phyloP scores from a whole-genome alignment of 2,113 vertebrate species.

The Platysteira castanea region DNA sequence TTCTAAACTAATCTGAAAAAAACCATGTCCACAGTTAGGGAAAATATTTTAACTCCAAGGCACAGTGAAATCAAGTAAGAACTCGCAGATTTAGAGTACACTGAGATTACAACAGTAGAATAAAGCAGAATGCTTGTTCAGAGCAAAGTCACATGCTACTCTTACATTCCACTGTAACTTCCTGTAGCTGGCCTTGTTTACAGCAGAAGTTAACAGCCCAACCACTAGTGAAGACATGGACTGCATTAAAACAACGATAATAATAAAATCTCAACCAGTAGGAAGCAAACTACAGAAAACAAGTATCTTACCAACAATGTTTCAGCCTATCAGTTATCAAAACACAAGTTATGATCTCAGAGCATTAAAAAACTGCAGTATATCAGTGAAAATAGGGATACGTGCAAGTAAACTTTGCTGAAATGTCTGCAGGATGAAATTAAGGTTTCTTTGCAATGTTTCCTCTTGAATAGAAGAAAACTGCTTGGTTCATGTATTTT shows the following conservation, averaged over 20 bases:
- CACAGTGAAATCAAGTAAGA: background rate
- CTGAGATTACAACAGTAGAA: background rate
- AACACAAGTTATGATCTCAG: background rate
- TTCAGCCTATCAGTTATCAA: background rate
- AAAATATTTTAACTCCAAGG: background rate
- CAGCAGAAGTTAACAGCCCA: background rate
- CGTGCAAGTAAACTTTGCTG: background rate
- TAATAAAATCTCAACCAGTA: background rate
- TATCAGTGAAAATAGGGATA: background rate
- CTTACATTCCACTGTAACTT: background rate
- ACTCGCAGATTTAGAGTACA: background rate
- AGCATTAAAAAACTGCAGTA: background rate
- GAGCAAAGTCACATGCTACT: background rate
- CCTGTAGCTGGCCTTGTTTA: background rate
- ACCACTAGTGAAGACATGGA: background rate
- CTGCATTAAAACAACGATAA: background rate
- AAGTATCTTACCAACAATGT: background rate
- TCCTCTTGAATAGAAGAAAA: background rate
- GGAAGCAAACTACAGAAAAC: background rate
- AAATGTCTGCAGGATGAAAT: background rate
- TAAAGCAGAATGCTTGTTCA: background rate
- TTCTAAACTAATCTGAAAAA: background rate
- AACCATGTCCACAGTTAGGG: rapidly evolving
- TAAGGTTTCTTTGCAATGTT: background rate
- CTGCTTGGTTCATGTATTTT: background rate